phyloP scores from a whole-genome alignment of 2,888 invertebrate genomes.

The Dorcus hopei region DNA sequence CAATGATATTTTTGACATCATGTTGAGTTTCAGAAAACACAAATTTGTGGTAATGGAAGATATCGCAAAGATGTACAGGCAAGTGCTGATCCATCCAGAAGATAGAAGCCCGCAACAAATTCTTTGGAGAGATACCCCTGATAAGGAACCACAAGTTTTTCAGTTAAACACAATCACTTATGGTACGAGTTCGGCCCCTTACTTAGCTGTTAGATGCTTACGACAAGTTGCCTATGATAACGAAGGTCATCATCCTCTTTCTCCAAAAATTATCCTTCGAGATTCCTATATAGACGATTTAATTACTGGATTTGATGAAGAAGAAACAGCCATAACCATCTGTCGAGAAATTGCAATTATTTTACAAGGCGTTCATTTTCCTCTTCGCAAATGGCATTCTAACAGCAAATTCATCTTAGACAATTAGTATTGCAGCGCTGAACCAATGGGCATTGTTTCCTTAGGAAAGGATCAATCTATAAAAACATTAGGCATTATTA shows the following conservation, averaged over 20 bases:
- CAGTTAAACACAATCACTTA: background rate
- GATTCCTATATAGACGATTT: conserved; percentile 1
- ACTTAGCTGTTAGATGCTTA: background rate
- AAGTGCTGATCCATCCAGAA: background rate
- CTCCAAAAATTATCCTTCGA: background rate
- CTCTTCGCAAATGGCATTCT: background rate
- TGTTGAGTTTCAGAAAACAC: background rate
- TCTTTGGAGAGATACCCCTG: background rate
- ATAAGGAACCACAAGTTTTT: background rate
- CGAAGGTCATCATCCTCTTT: background rate
- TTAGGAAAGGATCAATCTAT: background rate
- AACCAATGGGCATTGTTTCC: background rate
- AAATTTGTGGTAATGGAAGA: background rate
- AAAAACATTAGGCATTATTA: background rate
- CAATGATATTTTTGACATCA: background rate
- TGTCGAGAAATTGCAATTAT: background rate
- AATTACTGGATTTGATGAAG: background rate
- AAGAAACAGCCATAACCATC: background rate
- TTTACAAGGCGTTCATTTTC: background rate
- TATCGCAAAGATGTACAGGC: background rate
- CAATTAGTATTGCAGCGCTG: background rate
- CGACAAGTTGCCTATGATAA: background rate
- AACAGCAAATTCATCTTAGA: background rate
- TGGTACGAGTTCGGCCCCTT: background rate
- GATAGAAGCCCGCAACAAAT: background rate